phyloP scores from a whole-genome alignment of 2,797 vertebrate genomes.

The Luscinia megarhynchos region DNA sequence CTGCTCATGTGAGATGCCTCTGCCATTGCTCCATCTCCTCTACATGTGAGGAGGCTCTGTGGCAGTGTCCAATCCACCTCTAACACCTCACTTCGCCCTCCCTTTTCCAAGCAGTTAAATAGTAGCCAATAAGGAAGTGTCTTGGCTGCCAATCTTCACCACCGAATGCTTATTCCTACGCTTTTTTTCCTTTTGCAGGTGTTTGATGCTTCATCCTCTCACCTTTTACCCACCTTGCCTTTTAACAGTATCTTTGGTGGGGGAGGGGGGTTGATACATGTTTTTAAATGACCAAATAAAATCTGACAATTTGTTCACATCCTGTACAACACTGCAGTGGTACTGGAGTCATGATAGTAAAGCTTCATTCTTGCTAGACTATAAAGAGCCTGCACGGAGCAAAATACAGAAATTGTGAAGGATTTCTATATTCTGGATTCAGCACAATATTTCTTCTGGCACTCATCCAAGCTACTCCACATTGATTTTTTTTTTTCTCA shows the following conservation, averaged over 20 bases:
- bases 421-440: slow-evolving; percentile 29
- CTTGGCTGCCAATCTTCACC: neutral
- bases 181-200: neutral
- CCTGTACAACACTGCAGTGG: neutral
- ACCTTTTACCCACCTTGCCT: neutral
- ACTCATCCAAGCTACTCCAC: slow-evolving; percentile 3
- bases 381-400: neutral
- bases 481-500: slow-evolving; percentile 25
- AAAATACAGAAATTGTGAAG: slow-evolving; percentile 21
- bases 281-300: neutral
- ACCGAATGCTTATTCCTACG: neutral
- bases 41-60: neutral
- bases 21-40: neutral
- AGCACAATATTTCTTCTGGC: slow-evolving; percentile 29
- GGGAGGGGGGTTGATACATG: neutral
- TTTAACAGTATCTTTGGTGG: neutral
- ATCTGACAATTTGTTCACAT: slow-evolving; percentile 16
- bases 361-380: neutral
- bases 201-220: neutral
- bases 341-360: neutral
- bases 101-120: neutral
- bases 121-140: neutral
- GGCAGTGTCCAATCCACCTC: neutral
- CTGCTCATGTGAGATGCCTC: neutral
- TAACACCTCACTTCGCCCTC: neutral